Conservation (phyloP, 2,113 vertebrate species). For the Setophaga petechia region DNA sequence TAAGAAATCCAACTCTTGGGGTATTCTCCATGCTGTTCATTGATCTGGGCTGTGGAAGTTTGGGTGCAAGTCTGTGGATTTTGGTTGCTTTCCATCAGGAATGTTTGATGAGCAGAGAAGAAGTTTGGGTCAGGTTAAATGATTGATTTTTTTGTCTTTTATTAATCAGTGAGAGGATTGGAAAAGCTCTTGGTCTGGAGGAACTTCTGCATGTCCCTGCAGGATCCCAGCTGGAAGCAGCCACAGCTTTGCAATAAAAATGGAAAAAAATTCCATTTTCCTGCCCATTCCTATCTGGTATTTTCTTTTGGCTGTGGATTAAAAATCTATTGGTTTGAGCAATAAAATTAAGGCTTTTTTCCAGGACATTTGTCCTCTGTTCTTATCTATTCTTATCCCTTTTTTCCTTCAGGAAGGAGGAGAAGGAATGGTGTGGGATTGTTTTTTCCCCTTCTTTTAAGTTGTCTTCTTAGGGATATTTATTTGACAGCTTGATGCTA, state of each 20-base stretch:
- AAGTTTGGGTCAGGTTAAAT: neutral
- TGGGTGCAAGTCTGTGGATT: neutral
- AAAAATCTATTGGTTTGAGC: neutral
- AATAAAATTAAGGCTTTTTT: neutral
- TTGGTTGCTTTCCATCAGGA: neutral
- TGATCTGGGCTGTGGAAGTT: neutral
- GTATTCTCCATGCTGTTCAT: neutral
- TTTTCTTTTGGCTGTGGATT: neutral
- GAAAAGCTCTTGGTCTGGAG: neutral
- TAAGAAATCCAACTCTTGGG: neutral
- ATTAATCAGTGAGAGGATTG: neutral
- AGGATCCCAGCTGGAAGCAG: neutral
- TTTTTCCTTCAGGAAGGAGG: neutral
- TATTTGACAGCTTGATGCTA: neutral
- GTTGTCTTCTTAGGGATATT: neutral
- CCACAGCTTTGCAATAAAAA: neutral
- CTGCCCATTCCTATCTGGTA: neutral
- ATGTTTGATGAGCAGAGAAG: neutral
- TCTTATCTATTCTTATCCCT: neutral
- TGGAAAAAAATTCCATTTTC: rapidly evolving
- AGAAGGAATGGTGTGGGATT: neutral
- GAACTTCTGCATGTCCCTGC: neutral
- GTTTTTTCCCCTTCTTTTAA: neutral
- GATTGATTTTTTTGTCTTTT: neutral
- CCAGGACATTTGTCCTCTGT: neutral